Evolutionary conservation across 2,113 vertebrate genomes (phyloP).

Genomic region (Dipodomys spectabilis): DNA sequence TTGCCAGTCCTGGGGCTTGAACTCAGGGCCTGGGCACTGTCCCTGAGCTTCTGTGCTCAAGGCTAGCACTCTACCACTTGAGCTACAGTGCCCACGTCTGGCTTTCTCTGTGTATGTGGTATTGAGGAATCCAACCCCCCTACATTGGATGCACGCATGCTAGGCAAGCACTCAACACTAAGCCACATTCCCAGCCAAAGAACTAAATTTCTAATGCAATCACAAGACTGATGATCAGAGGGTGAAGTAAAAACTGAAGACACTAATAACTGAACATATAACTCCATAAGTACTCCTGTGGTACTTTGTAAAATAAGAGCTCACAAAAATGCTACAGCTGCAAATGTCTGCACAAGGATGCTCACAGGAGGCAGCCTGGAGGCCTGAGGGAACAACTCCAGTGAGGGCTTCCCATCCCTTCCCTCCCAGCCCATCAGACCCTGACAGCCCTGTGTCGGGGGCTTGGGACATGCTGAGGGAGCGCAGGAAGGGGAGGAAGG

Average conservation of each 20-base stretch:
- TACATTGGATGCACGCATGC: too few relatives aligned
- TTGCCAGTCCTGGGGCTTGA: too few relatives aligned
- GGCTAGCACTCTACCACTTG: too few relatives aligned
- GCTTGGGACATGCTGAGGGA: background rate
- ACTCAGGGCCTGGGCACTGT: too few relatives aligned
- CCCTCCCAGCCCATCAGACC: background rate
- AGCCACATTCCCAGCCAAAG: background rate
- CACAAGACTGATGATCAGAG: background rate
- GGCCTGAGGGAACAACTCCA: background rate
- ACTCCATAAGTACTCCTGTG: background rate
- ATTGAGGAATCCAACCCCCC: too few relatives aligned
- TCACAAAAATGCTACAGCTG: accelerated
- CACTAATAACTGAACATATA: background rate
- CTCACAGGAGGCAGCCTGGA: too few relatives aligned
- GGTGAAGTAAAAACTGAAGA: background rate
- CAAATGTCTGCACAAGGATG: too few relatives aligned
- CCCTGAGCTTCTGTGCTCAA: too few relatives aligned
- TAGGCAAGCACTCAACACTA: too few relatives aligned
- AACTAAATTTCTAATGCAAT: background rate
- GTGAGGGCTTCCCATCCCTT: accelerated
- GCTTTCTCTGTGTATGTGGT: too few relatives aligned
- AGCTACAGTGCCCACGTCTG: too few relatives aligned
- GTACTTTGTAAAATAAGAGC: background rate
- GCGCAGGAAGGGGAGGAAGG: background rate
- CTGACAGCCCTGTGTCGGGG: accelerated